Percentiles rank a stretch among this genome's conserved stretches.
Evolutionary conservation across 2,113 vertebrate species (phyloP).

Genomic region (Dicentrarchus labrax): DNA sequence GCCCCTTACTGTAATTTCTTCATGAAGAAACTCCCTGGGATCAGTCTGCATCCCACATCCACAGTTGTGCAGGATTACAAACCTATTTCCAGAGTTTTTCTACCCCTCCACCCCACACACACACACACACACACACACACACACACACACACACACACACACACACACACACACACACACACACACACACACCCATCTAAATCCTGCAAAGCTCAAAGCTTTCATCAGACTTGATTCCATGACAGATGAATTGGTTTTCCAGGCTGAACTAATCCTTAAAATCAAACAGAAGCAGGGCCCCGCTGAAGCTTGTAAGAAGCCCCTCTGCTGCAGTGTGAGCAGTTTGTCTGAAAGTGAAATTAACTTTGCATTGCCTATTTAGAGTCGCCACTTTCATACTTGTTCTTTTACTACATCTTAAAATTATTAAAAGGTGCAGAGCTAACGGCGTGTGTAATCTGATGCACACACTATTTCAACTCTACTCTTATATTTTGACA

Average conservation of each 20-base stretch:
- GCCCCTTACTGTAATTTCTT: constrained; percentile 10
- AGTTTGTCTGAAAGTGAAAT: constrained; percentile 55
- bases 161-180: too few relatives aligned
- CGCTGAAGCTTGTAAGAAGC: constrained; percentile 34
- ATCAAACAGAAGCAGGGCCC: constrained; percentile 56
- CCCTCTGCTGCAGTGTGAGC: constrained; percentile 45
- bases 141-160: neutral
- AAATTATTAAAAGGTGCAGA: neutral
- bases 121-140: too few relatives aligned
- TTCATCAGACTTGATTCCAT: constrained; percentile 80
- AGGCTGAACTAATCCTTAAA: constrained; percentile 78
- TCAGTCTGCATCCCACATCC: constrained; percentile 32
- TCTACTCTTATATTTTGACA: neutral
- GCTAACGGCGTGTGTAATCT: neutral
- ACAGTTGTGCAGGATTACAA: constrained; percentile 71
- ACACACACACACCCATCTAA: constrained; percentile 44
- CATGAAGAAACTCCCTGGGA: constrained; percentile 40
- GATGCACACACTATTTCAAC: neutral
- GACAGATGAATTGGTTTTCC: constrained; percentile 81
- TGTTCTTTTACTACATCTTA: neutral
- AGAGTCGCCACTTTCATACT: constrained; percentile 24
- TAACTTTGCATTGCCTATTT: constrained; percentile 50
- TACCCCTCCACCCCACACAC: neutral
- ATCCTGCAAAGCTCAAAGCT: constrained; percentile 77
- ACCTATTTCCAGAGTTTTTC: constrained; percentile 66